These are phyloP conservation scores for Drosophila colorata DNA, from an alignment of 2,888 invertebrate species.

Conservation along the genomic window DNA sequence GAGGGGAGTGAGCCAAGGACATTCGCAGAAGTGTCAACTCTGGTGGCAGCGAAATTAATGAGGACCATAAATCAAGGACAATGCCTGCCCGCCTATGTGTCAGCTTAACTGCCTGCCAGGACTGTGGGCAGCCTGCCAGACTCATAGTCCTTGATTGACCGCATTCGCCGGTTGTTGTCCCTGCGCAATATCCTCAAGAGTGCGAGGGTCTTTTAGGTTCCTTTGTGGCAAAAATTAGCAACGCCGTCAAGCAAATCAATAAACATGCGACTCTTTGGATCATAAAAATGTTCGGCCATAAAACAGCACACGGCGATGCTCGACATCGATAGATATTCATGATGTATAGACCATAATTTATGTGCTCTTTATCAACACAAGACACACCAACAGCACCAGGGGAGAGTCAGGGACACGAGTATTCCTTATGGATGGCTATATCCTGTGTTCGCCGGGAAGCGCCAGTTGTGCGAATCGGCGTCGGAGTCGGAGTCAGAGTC, in stretches of 20 bases:
- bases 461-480: constrained; percentile 9
- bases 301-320: constrained; percentile 38
- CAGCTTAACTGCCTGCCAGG: constrained; percentile 17
- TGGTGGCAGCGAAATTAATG: constrained; percentile 75
- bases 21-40: constrained; percentile 71
- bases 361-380: constrained; percentile 69
- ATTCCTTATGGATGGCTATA: constrained; percentile 58
- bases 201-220: constrained; percentile 14
- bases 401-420: constrained; percentile 9
- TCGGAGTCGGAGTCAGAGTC: not conserved
- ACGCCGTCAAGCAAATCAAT: constrained; percentile 69
- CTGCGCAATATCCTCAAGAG: constrained; percentile 23
- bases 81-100: constrained; percentile 38
- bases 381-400: constrained; percentile 22
- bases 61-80: constrained; percentile 77
- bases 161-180: constrained; percentile 55
- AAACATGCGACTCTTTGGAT: constrained; percentile 64
- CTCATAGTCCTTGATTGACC: constrained; percentile 80
- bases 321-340: constrained; percentile 69
- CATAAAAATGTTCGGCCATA: constrained; percentile 62
- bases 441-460: constrained; percentile 59
- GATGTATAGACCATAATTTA: constrained; percentile 73
- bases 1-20: constrained; percentile 44
- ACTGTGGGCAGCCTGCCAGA: constrained; percentile 9
- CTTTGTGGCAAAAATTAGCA: constrained; percentile 68